These are phyloP conservation scores for Lophotriccus pileatus DNA, from an alignment of 2,797 vertebrate species.

Conservation along the genomic window DNA sequence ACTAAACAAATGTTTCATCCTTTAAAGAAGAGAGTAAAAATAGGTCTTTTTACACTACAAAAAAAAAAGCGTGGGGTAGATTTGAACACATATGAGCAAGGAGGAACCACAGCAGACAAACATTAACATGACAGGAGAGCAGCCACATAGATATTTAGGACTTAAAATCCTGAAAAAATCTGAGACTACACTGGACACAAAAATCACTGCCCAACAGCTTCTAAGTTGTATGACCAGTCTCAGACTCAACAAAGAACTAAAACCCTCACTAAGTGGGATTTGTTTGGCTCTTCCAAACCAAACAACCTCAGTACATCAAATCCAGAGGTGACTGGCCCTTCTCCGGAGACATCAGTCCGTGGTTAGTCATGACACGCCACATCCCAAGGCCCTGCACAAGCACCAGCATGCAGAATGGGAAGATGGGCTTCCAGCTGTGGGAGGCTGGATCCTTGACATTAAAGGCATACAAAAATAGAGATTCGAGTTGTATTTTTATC, in stretches of 20 bases:
- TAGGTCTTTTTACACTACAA: background rate
- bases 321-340: background rate
- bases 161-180: background rate
- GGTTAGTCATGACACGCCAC: background rate
- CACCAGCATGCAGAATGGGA: background rate
- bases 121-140: background rate
- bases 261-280: background rate
- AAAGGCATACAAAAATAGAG: background rate
- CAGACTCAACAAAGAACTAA: background rate
- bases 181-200: background rate
- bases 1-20: background rate
- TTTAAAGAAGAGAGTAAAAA: background rate
- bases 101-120: background rate
- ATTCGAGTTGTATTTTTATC: background rate
- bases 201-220: background rate
- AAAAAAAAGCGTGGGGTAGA: background rate
- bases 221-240: background rate
- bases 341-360: background rate
- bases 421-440: background rate
- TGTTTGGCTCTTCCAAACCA: background rate
- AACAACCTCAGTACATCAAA: background rate
- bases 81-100: fast-evolving
- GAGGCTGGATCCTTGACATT: background rate
- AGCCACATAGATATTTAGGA: background rate
- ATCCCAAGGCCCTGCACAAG: background rate